These are phyloP conservation scores for Eumeta japonica DNA, from an alignment of 1,140 invertebrate genomes.

Conservation along the genomic window DNA sequence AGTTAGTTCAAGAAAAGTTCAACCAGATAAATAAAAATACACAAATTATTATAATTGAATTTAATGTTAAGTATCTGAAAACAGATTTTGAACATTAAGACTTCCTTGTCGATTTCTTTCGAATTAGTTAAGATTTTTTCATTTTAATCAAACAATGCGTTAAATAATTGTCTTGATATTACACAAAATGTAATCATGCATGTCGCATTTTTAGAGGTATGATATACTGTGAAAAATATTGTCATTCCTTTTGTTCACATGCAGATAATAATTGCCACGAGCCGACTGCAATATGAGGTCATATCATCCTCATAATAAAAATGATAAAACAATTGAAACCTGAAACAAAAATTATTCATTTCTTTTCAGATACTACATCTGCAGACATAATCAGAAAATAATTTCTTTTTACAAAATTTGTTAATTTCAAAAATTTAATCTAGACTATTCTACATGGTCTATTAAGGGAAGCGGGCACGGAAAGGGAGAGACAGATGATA, in stretches of 20 bases:
- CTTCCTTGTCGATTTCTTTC: too few relatives aligned
- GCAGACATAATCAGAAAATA: conserved; percentile 8
- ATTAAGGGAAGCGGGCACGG: neutral
- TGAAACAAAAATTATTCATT: conserved; percentile 4
- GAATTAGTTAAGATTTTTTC: too few relatives aligned
- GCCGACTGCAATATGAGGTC: conserved; percentile 10
- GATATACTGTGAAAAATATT: conserved; percentile 6
- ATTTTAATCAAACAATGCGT: too few relatives aligned
- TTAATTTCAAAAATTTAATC: neutral
- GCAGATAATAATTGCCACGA: conserved; percentile 11
- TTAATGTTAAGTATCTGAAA: too few relatives aligned
- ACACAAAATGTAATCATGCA: too few relatives aligned
- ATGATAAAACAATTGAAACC: conserved; percentile 1
- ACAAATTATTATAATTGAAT: too few relatives aligned
- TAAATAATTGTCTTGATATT: too few relatives aligned
- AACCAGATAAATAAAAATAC: too few relatives aligned
- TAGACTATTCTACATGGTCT: conserved; percentile 2
- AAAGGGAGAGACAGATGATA: neutral
- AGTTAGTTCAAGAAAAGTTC: too few relatives aligned
- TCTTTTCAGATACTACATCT: conserved; percentile 4
- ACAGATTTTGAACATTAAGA: too few relatives aligned
- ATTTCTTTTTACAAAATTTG: conserved; percentile 2
- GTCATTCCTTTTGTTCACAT: conserved; percentile 11
- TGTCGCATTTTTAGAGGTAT: too few relatives aligned
- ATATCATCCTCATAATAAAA: conserved; percentile 5